Conservation (phyloP, 2,888 invertebrate genomes). For the Xestia rhomboidea region DNA sequence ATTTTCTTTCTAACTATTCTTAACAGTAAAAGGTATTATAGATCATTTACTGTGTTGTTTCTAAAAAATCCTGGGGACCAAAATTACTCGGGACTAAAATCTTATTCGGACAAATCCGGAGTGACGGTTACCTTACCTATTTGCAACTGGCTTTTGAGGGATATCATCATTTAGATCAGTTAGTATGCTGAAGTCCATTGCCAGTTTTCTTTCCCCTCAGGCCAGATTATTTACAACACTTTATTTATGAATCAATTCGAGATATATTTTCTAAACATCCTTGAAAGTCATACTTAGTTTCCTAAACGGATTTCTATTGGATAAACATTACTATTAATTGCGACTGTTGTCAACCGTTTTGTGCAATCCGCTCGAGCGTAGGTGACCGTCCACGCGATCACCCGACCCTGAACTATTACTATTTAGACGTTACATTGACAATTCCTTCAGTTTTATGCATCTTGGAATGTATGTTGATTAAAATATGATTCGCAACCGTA, state of each 20-base stretch:
- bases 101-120: not conserved
- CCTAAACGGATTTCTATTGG: not conserved
- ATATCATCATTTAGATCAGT: not conserved
- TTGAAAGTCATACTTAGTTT: constrained; percentile 12
- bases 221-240: not conserved
- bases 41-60: not conserved
- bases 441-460: constrained; percentile 20
- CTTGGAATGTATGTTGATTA: not conserved
- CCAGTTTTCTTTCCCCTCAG: not conserved
- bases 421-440: constrained; percentile 10
- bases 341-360: constrained; percentile 42
- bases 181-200: not conserved
- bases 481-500: no score
- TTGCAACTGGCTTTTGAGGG: not conserved
- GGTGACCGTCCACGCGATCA: constrained; percentile 53
- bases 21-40: not conserved
- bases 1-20: not conserved
- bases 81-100: not conserved
- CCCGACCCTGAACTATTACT: constrained; percentile 53
- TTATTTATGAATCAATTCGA: not conserved
- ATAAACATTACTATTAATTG: constrained; percentile 15
- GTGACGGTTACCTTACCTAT: not conserved
- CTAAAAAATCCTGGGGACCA: not conserved
- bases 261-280: constrained; percentile 4
- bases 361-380: constrained; percentile 60